A percentile compares a stretch with the other conserved stretches of the same genome.
These are phyloP conservation scores for Bubo scandiacus DNA, from an alignment of 2,113 vertebrate genomes.

Conservation along the genomic window DNA sequence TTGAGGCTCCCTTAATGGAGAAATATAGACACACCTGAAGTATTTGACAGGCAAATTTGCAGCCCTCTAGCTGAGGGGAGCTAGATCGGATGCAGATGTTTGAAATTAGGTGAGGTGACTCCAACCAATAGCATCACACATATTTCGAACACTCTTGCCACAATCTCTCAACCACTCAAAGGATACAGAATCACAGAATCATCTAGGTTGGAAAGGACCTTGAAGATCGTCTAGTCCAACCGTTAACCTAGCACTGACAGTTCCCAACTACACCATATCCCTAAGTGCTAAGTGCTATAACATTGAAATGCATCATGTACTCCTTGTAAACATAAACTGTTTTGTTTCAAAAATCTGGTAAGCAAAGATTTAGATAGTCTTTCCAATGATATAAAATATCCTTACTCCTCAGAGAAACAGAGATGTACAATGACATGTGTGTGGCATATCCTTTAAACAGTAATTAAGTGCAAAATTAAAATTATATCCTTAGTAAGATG, in stretches of 20 bases:
- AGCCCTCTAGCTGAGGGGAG: neutral
- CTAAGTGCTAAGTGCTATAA: too few relatives aligned
- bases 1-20: neutral
- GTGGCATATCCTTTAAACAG: neutral
- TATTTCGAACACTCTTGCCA: neutral
- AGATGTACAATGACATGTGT: neutral
- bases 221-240: too few relatives aligned
- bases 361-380: neutral
- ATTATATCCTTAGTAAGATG: constrained; percentile 16
- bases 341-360: neutral
- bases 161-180: neutral
- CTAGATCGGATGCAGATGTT: neutral
- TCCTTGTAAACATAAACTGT: neutral
- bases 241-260: too few relatives aligned
- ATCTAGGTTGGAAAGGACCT: too few relatives aligned
- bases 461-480: constrained; percentile 42
- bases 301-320: neutral
- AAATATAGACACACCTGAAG: neutral
- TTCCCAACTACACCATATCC: too few relatives aligned
- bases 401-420: neutral
- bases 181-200: neutral
- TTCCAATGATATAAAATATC: neutral
- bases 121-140: neutral
- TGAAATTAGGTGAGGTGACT: neutral
- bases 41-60: neutral